Conservation (phyloP, 2,888 invertebrate genomes). For the Macrostomum cliftonense region DNA sequence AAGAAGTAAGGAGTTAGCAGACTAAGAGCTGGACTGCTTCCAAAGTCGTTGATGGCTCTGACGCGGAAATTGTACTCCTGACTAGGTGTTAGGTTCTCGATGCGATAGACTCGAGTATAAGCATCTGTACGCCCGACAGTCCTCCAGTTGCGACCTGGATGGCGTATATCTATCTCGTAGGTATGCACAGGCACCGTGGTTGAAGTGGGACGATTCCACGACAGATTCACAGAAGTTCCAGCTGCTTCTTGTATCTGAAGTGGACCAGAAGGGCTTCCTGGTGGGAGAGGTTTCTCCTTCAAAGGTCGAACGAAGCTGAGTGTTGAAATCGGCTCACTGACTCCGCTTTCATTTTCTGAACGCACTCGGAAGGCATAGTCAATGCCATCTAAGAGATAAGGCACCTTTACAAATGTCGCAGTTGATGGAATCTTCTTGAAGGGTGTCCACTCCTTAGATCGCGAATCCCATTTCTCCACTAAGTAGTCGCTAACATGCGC, state of each 20-base stretch:
- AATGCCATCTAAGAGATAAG: slow-evolving; percentile 53
- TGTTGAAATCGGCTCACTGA: slow-evolving; percentile 49
- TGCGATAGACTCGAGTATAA: not conserved
- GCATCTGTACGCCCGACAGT: slow-evolving; percentile 2
- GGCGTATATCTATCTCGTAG: not conserved
- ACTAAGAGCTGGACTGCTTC: too few relatives aligned
- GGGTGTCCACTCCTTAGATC: slow-evolving; percentile 8
- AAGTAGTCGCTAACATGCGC: slow-evolving; percentile 1
- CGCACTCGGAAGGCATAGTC: slow-evolving; percentile 69
- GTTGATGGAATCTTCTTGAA: not conserved
- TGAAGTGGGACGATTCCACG: not conserved
- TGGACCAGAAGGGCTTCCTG: slow-evolving; percentile 3
- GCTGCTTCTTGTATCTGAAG: slow-evolving; percentile 1
- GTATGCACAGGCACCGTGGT: not conserved
- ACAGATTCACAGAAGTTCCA: not conserved
- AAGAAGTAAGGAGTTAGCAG: too few relatives aligned
- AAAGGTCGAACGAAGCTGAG: slow-evolving; percentile 3
- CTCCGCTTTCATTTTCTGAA: slow-evolving; percentile 64
- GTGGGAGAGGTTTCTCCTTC: not conserved
- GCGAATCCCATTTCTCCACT: slow-evolving; percentile 11
- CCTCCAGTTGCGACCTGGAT: not conserved
- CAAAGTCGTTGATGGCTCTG: too few relatives aligned
- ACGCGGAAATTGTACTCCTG: not conserved
- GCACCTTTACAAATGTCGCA: not conserved
- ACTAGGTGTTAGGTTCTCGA: not conserved